Evolutionary conservation across 1,140 invertebrate genomes (phyloP).

Genomic region (Aleiodes sp.): DNA sequence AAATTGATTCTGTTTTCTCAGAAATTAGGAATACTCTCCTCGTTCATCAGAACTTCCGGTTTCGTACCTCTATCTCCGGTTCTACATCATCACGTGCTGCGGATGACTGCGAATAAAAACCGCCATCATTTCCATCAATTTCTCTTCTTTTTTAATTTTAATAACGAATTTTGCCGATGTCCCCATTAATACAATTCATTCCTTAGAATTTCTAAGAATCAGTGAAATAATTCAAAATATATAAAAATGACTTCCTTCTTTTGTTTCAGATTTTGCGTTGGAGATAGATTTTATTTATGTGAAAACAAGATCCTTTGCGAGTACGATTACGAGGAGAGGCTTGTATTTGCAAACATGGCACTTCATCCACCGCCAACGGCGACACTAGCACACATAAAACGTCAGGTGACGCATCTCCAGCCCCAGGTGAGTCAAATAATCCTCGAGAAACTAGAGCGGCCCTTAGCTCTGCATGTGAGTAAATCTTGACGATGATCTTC

Average conservation of each 20-base stretch:
- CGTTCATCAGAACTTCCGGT: no score
- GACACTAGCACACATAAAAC: constrained; percentile 85
- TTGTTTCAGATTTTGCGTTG: constrained; percentile 91
- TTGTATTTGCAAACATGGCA: constrained; percentile 90
- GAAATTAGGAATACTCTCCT: no score
- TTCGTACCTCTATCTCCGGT: no score
- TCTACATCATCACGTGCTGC: no score
- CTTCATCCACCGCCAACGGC: constrained; percentile 78
- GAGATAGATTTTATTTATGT: constrained; percentile 90
- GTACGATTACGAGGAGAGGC: constrained; percentile 91
- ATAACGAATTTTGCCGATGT: no score
- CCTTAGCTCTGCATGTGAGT: no score
- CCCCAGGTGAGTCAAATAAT: constrained; percentile 68
- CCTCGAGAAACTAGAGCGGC: not conserved
- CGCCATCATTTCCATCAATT: no score
- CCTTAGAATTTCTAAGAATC: not conserved
- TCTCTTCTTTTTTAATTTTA: no score
- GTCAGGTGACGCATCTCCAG: constrained; percentile 80
- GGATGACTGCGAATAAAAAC: no score
- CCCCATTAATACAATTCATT: no score
- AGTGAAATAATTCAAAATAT: no score
- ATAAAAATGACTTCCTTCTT: constrained; percentile 4
- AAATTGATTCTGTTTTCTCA: no score
- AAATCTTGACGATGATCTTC: not conserved
- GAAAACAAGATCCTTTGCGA: constrained; percentile 95